Base-by-base conservation (phyloP, 2,113 vertebrate species). In the Myrmecophaga tridactyla region DNA sequence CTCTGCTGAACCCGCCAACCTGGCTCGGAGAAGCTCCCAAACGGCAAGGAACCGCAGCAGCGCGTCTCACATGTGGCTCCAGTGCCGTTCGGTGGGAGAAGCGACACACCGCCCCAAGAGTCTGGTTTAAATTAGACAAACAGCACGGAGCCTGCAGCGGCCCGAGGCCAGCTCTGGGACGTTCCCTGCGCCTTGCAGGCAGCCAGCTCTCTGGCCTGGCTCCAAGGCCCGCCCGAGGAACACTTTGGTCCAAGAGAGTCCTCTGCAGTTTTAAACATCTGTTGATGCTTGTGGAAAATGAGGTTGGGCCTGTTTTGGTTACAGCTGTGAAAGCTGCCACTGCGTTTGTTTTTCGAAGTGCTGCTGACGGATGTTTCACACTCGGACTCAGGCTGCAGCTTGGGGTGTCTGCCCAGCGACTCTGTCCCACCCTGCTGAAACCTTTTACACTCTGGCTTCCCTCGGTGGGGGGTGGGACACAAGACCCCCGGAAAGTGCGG, bases 161-260 rank as follows among this genome's bases (percentile, higher is more conserved):
- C 41, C 90, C 69, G 96, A 89, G 96, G 96, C 89, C 87, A 92
- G 96, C 96, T 94, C 78, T 78, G 92, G 95, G 92, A 92, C 90
- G 62, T 92, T 94, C 96, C 92, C 86, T 90, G 94, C 20, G 80
- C 56, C 93, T 77, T 94, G 85, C 94, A 69, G 31, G 90, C 80
- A 11, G 10, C 1, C 60, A 43, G 84, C 85, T 7, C 87, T 84
- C 91, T 90, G 91, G 90, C 90, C 81, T 76, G 2, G 51, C 48
- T 87, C 96, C 94, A 75, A 91, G 70, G 58, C 88, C 85, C 4
- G 77, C 90, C 77, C 43, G 83, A 95, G 96, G 89, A 67, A 23
- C 2, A 34, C 7, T 43, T 88, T 14, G 1, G 80, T 62, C 81
- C 43, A 82, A 21, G 90, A 96, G 81, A 89, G 31, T 85, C 92